phyloP scores from a whole-genome alignment of 2,797 vertebrate species.

The Halcyon smyrnensis region DNA sequence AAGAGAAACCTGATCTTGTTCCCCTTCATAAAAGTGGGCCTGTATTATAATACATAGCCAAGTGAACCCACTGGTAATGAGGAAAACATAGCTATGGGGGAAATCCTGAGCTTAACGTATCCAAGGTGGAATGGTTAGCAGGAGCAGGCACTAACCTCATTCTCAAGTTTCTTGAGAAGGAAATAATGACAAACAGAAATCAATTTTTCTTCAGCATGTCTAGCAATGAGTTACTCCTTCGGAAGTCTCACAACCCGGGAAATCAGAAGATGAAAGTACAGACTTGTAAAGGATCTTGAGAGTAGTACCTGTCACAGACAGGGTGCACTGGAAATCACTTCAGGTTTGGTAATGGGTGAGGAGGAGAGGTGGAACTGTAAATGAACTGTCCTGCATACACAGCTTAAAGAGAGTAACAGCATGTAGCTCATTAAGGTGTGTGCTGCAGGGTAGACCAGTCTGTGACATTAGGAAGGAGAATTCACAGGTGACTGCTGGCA shows the following conservation, averaged over 20 bases:
- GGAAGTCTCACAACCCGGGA: not conserved
- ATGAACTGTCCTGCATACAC: too few species aligned
- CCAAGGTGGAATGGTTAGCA: not conserved
- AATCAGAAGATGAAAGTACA: not conserved
- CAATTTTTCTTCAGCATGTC: not conserved
- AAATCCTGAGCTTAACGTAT: not conserved
- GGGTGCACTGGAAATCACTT: not conserved
- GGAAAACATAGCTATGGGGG: not conserved
- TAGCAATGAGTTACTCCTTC: not conserved
- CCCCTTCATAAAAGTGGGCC: not conserved
- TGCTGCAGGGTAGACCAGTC: not conserved
- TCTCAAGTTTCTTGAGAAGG: not conserved
- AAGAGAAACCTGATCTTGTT: fast-evolving
- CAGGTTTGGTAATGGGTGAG: not conserved
- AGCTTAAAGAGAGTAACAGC: not conserved
- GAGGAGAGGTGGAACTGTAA: not conserved
- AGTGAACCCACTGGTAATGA: not conserved
- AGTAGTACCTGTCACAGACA: not conserved
- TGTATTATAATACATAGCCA: not conserved
- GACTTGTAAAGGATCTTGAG: not conserved
- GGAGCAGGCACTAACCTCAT: not conserved
- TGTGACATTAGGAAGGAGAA: not conserved
- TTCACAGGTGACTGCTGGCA: not conserved
- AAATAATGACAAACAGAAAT: not conserved
- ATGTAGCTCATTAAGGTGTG: not conserved